Conservation (phyloP, 2,113 vertebrate species). For the Crocuta crocuta region DNA sequence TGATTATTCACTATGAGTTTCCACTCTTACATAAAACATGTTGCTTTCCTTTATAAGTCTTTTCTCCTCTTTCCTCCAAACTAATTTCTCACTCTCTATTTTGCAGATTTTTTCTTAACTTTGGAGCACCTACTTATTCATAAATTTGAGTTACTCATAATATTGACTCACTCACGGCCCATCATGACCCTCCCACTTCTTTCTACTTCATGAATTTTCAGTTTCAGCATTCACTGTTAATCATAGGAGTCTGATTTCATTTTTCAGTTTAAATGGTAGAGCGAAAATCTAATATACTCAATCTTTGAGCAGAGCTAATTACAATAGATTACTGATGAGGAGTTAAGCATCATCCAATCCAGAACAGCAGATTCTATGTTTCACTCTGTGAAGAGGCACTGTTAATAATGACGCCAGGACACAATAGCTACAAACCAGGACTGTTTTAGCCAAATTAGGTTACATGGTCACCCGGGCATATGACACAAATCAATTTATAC, state of each 20-base stretch:
- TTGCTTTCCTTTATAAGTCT: slow-evolving; percentile 39
- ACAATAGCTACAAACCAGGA: slow-evolving; percentile 9
- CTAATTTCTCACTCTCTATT: slow-evolving; percentile 45
- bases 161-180: slow-evolving; percentile 71
- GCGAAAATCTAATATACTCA: slow-evolving; percentile 57
- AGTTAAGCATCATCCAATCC: slow-evolving; percentile 54
- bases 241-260: slow-evolving; percentile 67
- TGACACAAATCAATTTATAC: slow-evolving; percentile 36
- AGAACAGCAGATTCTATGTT: not conserved
- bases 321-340: slow-evolving; percentile 43
- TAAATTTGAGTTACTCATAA: slow-evolving; percentile 76
- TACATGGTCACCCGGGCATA: not conserved
- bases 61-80: slow-evolving; percentile 27
- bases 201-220: slow-evolving; percentile 71
- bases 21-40: not conserved
- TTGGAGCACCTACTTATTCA: slow-evolving; percentile 59
- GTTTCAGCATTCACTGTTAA: slow-evolving; percentile 58
- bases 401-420: slow-evolving; percentile 45
- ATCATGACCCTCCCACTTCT: slow-evolving; percentile 72
- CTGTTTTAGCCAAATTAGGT: not conserved
- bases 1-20: slow-evolving; percentile 39
- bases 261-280: slow-evolving; percentile 56
- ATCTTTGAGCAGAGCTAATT: slow-evolving; percentile 52
- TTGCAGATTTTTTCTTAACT: slow-evolving; percentile 54
- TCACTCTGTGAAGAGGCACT: not conserved